Base-by-base conservation (phyloP, 1,140 invertebrate genomes). In the Ceratoteleas bidentatus region DNA sequence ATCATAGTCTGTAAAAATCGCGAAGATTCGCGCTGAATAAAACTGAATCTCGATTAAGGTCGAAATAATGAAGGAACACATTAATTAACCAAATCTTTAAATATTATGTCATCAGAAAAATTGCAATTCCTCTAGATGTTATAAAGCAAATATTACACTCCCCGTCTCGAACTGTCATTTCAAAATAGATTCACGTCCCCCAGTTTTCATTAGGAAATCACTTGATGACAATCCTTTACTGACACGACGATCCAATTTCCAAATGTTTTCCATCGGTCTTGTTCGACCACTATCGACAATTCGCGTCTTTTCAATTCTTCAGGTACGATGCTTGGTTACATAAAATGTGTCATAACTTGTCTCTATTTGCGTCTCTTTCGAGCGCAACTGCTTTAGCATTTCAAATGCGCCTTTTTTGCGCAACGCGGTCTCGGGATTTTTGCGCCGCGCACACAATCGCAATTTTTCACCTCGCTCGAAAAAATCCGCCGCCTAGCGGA, bases 301-400 rank as follows among this genome's bases (percentile, higher is more conserved):
- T 40, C 58, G 8, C n/a, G 3, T 53, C 61, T 53, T 65, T 65
- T 62, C 16, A 53, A 43, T 65, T 65, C 34, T 3, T 33, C 47
- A 14, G 54, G 33, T 54, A 45, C n/a, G 38, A 54, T 66, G 40
- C 11, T 45, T 32, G 24, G 53, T 68, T 72, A 72, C 40, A 72
- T 72, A 61, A 72, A 61, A 72, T 47, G 38, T 72, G 68, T 62
- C 68, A 72, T 72, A 40, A 45, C 68, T 62, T 8, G 57, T 61
- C 57, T 62, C 54, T 72, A 72, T 72, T 61, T 61, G 68, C 49
- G 49, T 54, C 68, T 62, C 32, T 62, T 7, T 32, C 58, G 49
- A 73, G 49, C 58, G 56, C 58, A 47, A 50, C 57, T 61, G 61
- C 69, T 62, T 56, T 64, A 57, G 69, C 64, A 73, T 73, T 73